A percentile compares a stretch with the other conserved stretches of the same genome.
These are phyloP conservation scores for Drosophila neonasuta DNA, from an alignment of 2,888 invertebrate species.

Conservation along the genomic window DNA sequence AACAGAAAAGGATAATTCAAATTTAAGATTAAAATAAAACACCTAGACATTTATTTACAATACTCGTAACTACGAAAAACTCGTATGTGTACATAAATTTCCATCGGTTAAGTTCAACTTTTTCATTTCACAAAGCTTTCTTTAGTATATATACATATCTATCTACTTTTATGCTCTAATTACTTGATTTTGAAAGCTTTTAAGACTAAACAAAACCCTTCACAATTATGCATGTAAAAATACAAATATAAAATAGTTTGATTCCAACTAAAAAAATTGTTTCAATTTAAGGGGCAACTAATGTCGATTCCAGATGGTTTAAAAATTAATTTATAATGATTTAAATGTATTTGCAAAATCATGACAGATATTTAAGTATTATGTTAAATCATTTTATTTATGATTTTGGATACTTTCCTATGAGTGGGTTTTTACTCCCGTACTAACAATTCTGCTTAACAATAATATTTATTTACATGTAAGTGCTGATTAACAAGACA, in stretches of 20 bases:
- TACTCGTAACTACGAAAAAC: constrained; percentile 20
- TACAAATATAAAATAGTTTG: constrained; percentile 41
- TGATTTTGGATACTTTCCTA: no score
- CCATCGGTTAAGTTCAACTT: constrained; percentile 37
- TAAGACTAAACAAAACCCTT: constrained; percentile 27
- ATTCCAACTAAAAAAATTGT: constrained; percentile 21
- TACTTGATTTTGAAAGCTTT: constrained; percentile 40
- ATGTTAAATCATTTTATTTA: no score
- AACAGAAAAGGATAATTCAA: constrained; percentile 17
- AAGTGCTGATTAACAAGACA: constrained; percentile 18
- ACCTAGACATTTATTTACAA: constrained; percentile 49
- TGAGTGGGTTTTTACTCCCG: no score
- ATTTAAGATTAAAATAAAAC: constrained; percentile 40
- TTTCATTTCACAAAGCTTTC: constrained; percentile 33
- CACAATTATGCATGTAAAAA: constrained; percentile 52
- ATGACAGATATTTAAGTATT: no score
- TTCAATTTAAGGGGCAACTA: neutral
- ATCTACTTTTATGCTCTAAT: constrained; percentile 23
- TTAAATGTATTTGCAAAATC: no score
- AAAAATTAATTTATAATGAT: neutral
- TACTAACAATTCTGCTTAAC: constrained; percentile 7
- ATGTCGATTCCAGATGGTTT: neutral
- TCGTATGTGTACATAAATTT: constrained; percentile 50
- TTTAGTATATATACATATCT: constrained; percentile 1
- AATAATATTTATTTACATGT: constrained; percentile 18